Conservation (phyloP, 2,113 vertebrate species). For the Phrynocephalus versicolor region DNA sequence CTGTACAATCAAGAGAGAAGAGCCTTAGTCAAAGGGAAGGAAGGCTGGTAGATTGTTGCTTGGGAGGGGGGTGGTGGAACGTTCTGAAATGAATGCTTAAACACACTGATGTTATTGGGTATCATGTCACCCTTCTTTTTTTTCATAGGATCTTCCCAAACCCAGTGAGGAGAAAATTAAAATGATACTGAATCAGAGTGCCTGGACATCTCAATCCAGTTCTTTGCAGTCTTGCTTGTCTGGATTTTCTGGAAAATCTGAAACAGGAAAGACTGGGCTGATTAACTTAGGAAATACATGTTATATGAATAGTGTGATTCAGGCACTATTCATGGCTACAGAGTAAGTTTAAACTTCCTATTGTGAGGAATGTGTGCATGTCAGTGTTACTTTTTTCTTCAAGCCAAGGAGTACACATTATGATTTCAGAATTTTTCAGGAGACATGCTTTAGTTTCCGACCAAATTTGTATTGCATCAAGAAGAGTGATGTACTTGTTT, state of each 20-base stretch:
- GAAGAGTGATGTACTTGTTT: too few species aligned
- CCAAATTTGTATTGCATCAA: not conserved
- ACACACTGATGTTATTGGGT: not conserved
- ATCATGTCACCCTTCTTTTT: conserved; percentile 1
- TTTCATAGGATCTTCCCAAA: conserved; percentile 87
- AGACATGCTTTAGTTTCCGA: not conserved
- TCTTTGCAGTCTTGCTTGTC: conserved; percentile 88
- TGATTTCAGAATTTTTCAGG: not conserved
- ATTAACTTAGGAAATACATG: conserved; percentile 98
- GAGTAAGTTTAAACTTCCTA: conserved; percentile 83
- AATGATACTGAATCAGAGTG: conserved; percentile 93
- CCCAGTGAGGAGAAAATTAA: conserved; percentile 95
- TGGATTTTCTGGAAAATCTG: conserved; percentile 91
- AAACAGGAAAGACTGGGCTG: conserved; percentile 96
- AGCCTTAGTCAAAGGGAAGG: not conserved
- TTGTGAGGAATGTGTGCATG: not conserved
- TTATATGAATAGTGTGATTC: conserved; percentile 98
- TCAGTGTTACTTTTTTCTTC: not conserved
- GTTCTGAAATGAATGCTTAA: not conserved
- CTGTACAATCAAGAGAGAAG: rapidly evolving
- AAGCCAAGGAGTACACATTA: not conserved
- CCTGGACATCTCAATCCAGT: conserved; percentile 97
- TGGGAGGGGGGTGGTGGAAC: not conserved
- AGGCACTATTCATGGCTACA: conserved; percentile 97
- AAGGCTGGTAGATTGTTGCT: conserved; percentile 9